phyloP scores from a whole-genome alignment of 2,113 vertebrate genomes.

The Synchiropus splendidus region DNA sequence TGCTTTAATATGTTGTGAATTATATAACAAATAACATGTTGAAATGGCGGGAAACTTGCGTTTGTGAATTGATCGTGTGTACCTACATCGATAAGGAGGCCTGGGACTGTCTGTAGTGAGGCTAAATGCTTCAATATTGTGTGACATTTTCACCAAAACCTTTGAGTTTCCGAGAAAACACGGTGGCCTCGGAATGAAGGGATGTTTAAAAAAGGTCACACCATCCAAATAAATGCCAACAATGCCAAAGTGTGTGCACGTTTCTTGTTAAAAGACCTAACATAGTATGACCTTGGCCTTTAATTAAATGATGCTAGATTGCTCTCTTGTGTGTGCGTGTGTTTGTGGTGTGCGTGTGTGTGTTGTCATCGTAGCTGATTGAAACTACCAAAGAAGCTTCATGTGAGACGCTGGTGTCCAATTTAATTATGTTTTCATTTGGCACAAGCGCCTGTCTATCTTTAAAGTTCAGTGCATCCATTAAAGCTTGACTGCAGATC shows the following conservation, averaged over 20 bases:
- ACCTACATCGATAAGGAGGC: no score
- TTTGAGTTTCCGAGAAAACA: constrained; percentile 48
- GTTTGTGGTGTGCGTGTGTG: no score
- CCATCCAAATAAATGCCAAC: constrained; percentile 71
- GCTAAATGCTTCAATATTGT: no score
- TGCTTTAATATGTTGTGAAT: no score
- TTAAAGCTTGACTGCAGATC: no score
- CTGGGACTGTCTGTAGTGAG: constrained; percentile 15
- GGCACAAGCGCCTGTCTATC: no score
- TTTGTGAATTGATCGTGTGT: no score
- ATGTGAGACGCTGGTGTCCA: constrained; percentile 6
- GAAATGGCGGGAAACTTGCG: no score
- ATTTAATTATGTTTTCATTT: neutral
- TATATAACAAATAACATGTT: no score
- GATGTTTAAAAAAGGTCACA: constrained; percentile 74
- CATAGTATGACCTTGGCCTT: constrained; percentile 60
- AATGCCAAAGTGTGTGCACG: constrained; percentile 58
- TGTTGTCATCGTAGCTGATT: constrained; percentile 26
- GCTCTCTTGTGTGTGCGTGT: constrained; percentile 55
- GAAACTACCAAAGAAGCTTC: no score
- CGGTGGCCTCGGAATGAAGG: constrained; percentile 59
- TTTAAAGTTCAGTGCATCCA: no score
- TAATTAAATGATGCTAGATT: constrained; percentile 65
- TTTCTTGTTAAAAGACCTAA: constrained; percentile 44
- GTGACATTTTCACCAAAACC: constrained; percentile 60